Conservation (phyloP, 2,113 vertebrate species). For the Sclerurus mexicanus region DNA sequence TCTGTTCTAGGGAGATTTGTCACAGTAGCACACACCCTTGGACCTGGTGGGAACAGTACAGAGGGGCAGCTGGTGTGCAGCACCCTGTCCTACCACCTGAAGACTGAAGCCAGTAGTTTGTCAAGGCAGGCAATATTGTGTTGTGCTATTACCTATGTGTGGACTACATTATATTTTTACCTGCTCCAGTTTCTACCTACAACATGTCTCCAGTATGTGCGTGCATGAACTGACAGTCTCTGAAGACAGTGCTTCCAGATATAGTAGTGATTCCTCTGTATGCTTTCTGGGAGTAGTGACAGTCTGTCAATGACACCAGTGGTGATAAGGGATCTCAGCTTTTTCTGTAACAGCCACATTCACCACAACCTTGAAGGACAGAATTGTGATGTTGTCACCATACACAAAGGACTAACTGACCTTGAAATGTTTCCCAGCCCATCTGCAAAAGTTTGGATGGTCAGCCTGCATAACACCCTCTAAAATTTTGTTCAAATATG, state of each 20-base stretch:
- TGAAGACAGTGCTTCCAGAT: not conserved
- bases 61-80: not conserved
- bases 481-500: not conserved
- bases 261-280: not conserved
- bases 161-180: not conserved
- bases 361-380: rapidly evolving
- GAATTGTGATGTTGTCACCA: not conserved
- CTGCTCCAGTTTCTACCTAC: not conserved
- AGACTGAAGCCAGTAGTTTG: not conserved
- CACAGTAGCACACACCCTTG: not conserved
- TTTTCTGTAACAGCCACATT: not conserved
- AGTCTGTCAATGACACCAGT: not conserved
- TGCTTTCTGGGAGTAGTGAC: not conserved
- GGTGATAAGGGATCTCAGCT: not conserved
- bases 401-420: not conserved
- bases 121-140: not conserved
- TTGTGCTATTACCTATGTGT: rapidly evolving
- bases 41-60: not conserved
- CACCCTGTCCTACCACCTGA: not conserved
- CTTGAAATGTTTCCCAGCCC: not conserved
- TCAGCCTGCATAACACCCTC: not conserved
- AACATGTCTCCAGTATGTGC: rapidly evolving
- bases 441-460: not conserved
- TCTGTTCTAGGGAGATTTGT: not conserved
- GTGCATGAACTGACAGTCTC: not conserved